Base-by-base conservation (phyloP, 2,888 invertebrate species). In the Hoplodrina ambigua region DNA sequence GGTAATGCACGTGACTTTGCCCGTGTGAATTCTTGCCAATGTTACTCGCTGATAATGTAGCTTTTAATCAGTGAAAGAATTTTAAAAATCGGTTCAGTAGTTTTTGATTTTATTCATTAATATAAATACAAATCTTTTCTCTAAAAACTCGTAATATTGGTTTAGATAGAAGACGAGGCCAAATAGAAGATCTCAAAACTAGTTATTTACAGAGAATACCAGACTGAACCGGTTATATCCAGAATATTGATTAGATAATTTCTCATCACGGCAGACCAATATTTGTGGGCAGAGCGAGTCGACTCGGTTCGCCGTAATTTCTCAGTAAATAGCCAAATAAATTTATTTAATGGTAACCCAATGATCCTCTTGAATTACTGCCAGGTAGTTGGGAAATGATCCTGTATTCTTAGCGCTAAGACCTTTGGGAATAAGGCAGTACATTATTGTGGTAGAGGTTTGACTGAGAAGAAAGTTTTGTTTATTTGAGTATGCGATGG, bases 271-370 rank as follows among this genome's bases (percentile, higher is more conserved):
- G 61, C 57, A 33, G 55, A 41, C 82, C 75, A 70, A 75, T 72
- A 79, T 79, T 79, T 75, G 79, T 71, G 68, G 78, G 60, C 54
- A 64, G 59, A 54, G 55, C 69, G 50, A 58, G 41, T 70, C 62
- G 55, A 62, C 54, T 64, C 71, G 70, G 56, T 57, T 81, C 50
- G 58, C 68, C 67, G 70, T 81, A 82, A 81, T 81, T 76, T 70
- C 65, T 73, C 58, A 10, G 82, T 81, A 79, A 81, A 81, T 67
- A 81, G 70, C 63, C 63, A 75, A 79, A 81, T 81, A 78, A 75
- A 81, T 81, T 81, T 81, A 78, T 81, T 81, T 81, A 81, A 81
- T 76, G 81, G 79, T 69, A 62, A 73, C 70, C 69, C 69, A 69
- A 66, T 73, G 81, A 75, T 79, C 82, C 68, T 57, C 57, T 25